Base-by-base conservation (phyloP, 1,140 invertebrate genomes). In the Panagrolaimus sp. region DNA sequence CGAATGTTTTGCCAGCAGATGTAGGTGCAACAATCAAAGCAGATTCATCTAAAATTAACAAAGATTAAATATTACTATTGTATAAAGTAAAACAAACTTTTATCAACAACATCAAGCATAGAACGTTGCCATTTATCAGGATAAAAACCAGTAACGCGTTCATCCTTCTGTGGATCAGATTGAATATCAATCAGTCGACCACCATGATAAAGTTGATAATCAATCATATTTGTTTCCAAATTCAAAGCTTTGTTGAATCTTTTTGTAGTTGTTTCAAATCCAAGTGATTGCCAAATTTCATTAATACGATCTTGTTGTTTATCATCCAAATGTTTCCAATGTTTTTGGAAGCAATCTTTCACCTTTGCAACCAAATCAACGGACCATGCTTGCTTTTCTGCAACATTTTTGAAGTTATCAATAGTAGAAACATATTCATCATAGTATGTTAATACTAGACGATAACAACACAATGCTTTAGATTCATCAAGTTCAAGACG, bases 1-100 rank as follows among this genome's bases (percentile, higher is more conserved):
- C 81, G 72, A 82, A 82, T 1, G 80, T 82, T 65, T 82, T 82
- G 71, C 80, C 80, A 43, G 80, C 81, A 14, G 80, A 82, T n/a
- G 80, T 82, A 5, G 80, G 80, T 9, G 80, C 80, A 13, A 82
- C 70, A 68, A 82, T 82, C 42, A 82, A 66, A 42, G 80, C 80
- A n/a, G 81, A 83, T n/a, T 82, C 70, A 46, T 81, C 79, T 80
- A 47, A 71, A 79, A 75, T n/a, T 14, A 31, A 44, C 3, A 27
- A 9, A 47, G 65, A 57, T 42, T 43, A 63, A 46, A 48, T 69
- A 71, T n/a, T n/a, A n/a, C n/a, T n/a, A n/a, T n/a, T n/a, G 0
- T n/a, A 61, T 63, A 13, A 63, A 66, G 13, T 44, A 45, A 48
- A 8, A 74, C 65, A 61, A 38, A 82, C 78, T 68, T 67, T 71